phyloP scores from a whole-genome alignment of 2,797 vertebrate genomes.

The Phataginus tricuspis region DNA sequence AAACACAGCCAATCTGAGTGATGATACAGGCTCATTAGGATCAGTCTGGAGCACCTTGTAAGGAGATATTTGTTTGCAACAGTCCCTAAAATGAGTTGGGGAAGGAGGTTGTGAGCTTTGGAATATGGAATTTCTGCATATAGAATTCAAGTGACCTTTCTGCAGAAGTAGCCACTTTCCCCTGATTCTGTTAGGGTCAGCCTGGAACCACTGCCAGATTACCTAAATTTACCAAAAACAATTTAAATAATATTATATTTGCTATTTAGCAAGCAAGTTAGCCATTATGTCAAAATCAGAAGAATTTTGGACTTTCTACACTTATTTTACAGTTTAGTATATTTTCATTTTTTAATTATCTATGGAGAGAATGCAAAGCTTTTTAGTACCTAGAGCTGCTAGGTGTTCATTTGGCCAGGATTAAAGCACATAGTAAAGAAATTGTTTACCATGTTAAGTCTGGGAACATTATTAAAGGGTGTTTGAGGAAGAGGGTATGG shows the following conservation, averaged over 20 bases:
- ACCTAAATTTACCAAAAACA: constrained; percentile 12
- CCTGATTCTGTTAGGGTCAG: neutral
- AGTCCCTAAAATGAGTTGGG: constrained; percentile 29
- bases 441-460: neutral
- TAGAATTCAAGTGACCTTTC: neutral
- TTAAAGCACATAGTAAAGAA: neutral
- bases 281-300: neutral
- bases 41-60: neutral
- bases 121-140: neutral
- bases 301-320: neutral
- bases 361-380: neutral
- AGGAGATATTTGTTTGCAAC: neutral
- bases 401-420: neutral
- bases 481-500: neutral
- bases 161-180: neutral
- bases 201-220: neutral
- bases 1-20: neutral
- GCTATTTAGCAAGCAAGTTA: constrained; percentile 18
- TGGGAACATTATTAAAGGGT: neutral
- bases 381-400: neutral
- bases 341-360: constrained; percentile 48
- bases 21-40: neutral
- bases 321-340: constrained; percentile 26
- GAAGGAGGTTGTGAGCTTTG: neutral
- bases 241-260: constrained; percentile 28